These are phyloP conservation scores for Garrulus glandarius DNA, from an alignment of 2,797 vertebrate genomes.

Conservation along the genomic window DNA sequence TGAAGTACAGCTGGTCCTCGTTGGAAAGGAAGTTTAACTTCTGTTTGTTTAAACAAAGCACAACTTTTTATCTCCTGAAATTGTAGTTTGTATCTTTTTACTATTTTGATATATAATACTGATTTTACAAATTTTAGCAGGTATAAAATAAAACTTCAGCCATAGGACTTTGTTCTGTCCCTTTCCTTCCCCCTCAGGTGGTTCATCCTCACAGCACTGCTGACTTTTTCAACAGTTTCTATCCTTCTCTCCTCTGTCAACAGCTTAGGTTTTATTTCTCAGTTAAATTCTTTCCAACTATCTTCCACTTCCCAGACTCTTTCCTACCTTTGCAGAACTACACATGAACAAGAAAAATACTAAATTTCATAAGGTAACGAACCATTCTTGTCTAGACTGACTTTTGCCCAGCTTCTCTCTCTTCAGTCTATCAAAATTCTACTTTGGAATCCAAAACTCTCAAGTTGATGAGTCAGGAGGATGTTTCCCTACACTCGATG, in stretches of 20 bases:
- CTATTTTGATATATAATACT: background rate
- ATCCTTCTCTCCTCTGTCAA: background rate
- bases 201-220: background rate
- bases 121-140: background rate
- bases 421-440: background rate
- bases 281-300: background rate
- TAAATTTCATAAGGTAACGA: background rate
- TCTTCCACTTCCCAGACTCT: background rate
- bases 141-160: background rate
- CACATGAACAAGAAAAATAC: background rate
- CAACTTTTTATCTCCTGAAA: background rate
- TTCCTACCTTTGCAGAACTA: background rate
- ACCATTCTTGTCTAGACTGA: background rate
- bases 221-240: background rate
- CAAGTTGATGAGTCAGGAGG: background rate
- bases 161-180: background rate
- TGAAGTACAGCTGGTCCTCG: background rate
- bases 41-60: background rate
- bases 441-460: background rate
- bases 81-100: background rate
- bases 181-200: background rate
- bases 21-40: background rate
- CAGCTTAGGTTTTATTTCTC: background rate
- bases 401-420: background rate
- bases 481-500: background rate